Conservation (phyloP, 2,113 vertebrate genomes). For the Ochotona princeps region DNA sequence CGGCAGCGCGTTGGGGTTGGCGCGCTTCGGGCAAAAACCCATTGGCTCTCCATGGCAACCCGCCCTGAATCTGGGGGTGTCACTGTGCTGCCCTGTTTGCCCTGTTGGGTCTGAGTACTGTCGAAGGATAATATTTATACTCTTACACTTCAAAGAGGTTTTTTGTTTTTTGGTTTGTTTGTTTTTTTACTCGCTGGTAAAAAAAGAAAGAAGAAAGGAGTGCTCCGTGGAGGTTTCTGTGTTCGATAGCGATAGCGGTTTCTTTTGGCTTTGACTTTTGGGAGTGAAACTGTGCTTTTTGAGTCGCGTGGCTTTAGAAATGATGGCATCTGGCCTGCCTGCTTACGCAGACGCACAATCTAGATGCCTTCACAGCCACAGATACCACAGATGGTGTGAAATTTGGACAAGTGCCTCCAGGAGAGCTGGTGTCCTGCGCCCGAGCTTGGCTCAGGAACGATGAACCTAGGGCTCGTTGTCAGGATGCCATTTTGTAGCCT, state of each 20-base stretch:
- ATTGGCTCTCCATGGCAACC: constrained; percentile 78
- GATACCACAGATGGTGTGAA: constrained; percentile 30
- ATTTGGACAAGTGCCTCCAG: constrained; percentile 6
- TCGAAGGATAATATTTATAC: constrained; percentile 88
- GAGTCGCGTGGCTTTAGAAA: constrained; percentile 54
- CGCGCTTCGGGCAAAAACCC: constrained; percentile 59
- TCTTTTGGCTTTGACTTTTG: constrained; percentile 70
- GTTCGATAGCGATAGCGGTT: constrained; percentile 59
- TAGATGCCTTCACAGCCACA: not conserved
- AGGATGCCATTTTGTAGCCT: not conserved
- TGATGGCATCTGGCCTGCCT: constrained; percentile 32
- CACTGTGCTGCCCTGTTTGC: constrained; percentile 83
- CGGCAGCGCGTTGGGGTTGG: not conserved
- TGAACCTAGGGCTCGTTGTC: constrained; percentile 49
- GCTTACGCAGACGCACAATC: not conserved
- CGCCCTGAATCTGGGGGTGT: constrained; percentile 63
- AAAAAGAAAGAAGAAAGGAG: too few relatives aligned
- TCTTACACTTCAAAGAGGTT: constrained; percentile 86
- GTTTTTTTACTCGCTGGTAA: too few relatives aligned
- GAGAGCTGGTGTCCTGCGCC: constrained; percentile 54
- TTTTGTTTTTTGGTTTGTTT: constrained; percentile 72
- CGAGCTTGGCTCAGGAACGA: constrained; percentile 44
- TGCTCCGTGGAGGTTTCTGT: constrained; percentile 62
- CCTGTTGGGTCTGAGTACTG: constrained; percentile 81
- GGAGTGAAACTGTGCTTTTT: constrained; percentile 61